phyloP scores from a whole-genome alignment of 1,140 invertebrate species.

The Stratiolaelaps scimitus region DNA sequence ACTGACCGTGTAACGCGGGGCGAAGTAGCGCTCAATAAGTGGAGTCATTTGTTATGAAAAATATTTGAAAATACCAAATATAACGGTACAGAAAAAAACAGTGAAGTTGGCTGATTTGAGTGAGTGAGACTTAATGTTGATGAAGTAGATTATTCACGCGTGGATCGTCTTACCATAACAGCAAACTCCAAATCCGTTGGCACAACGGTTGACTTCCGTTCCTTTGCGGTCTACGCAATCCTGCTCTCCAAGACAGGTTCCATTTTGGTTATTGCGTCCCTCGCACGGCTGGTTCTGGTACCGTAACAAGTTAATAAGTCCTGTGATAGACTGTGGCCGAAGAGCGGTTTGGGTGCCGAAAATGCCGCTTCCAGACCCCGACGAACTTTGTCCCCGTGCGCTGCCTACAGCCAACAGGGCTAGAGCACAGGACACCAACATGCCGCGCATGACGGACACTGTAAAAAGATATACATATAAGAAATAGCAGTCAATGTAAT shows the following conservation, averaged over 20 bases:
- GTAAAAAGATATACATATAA: no score
- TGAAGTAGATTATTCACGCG: neutral
- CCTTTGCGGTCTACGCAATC: slow-evolving; percentile 53
- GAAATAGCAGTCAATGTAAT: no score
- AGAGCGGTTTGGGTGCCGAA: slow-evolving; percentile 25
- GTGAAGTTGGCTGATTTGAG: no score
- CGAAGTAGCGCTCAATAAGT: no score
- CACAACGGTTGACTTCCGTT: slow-evolving; percentile 51
- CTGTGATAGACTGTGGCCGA: slow-evolving; percentile 24
- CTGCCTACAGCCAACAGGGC: no score
- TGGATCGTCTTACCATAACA: slow-evolving; percentile 50
- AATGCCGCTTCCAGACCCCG: neutral
- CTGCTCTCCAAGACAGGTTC: slow-evolving; percentile 45
- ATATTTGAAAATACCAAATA: no score
- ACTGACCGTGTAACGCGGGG: no score
- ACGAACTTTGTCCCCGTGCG: neutral
- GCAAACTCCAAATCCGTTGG: slow-evolving; percentile 62
- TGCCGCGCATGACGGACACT: no score
- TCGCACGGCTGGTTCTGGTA: slow-evolving; percentile 34
- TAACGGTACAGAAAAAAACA: no score
- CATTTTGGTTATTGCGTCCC: slow-evolving; percentile 33
- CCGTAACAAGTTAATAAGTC: slow-evolving; percentile 33
- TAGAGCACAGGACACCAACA: no score
- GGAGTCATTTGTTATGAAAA: no score
- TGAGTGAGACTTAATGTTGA: no score